Percentiles rank a stretch among this genome's conserved stretches.
Evolutionary conservation across 2,797 vertebrate genomes (phyloP).

Genomic region (Chelidonichthys spinosus): DNA sequence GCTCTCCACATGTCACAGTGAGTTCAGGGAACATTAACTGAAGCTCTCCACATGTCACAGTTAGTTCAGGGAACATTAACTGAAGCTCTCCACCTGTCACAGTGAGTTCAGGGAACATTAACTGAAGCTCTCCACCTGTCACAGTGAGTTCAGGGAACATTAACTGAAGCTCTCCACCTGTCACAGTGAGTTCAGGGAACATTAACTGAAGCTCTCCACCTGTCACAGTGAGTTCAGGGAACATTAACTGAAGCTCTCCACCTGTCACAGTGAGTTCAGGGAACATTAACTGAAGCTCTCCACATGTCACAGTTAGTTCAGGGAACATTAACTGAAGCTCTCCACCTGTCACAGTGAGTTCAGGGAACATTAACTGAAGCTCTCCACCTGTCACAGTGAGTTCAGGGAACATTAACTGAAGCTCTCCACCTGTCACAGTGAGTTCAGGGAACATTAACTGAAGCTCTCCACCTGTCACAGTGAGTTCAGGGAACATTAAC

Average conservation of each 20-base stretch:
- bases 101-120: not conserved
- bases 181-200: not conserved
- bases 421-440: too few relatives aligned
- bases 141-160: not conserved
- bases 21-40: not conserved
- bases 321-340: not conserved
- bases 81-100: not conserved
- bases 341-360: not conserved
- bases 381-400: too few relatives aligned
- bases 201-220: not conserved
- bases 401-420: not conserved
- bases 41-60: not conserved
- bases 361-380: not conserved
- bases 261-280: not conserved
- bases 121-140: not conserved
- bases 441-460: not conserved
- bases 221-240: not conserved
- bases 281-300: not conserved
- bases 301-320: not conserved
- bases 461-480: too few relatives aligned
- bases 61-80: not conserved
- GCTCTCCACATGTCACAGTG: not conserved
- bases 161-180: not conserved
- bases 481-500: not conserved
- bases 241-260: not conserved